Evolutionary conservation across 2,888 invertebrate species (phyloP).

Genomic region (Pterostichus niger): DNA sequence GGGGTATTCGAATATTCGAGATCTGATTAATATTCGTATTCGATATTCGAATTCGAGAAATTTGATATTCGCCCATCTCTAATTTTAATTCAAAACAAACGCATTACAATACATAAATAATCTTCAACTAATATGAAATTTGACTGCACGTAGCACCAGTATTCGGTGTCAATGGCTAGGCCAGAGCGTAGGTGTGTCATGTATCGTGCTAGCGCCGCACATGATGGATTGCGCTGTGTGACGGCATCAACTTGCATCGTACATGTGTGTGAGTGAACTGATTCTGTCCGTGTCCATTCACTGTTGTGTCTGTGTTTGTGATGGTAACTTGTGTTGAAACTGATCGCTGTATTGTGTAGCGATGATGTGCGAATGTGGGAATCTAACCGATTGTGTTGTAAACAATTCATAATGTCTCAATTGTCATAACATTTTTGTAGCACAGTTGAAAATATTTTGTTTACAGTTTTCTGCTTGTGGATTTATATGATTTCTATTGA

Average conservation of each 20-base stretch:
- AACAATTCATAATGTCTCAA: slow-evolving; percentile 37
- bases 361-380: slow-evolving; percentile 35
- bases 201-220: slow-evolving; percentile 18
- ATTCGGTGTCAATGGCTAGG: slow-evolving; percentile 57
- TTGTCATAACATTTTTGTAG: not conserved
- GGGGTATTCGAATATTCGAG: too few relatives aligned
- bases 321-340: slow-evolving; percentile 2
- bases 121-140: not conserved
- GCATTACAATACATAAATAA: not conserved
- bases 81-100: too few relatives aligned
- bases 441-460: too few relatives aligned
- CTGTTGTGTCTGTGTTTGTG: not conserved
- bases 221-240: slow-evolving; percentile 30
- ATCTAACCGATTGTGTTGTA: slow-evolving; percentile 24
- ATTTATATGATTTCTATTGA: too few relatives aligned
- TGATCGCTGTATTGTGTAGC: slow-evolving; percentile 37
- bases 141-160: not conserved
- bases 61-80: too few relatives aligned
- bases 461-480: too few relatives aligned
- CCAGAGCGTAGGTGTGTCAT: slow-evolving; percentile 37
- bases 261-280: slow-evolving; percentile 17
- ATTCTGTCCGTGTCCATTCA: slow-evolving; percentile 15
- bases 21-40: too few relatives aligned
- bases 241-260: slow-evolving; percentile 2
- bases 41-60: too few relatives aligned